Evolutionary conservation across 2,888 invertebrate genomes (phyloP).

Genomic region (Diaphora mendica): DNA sequence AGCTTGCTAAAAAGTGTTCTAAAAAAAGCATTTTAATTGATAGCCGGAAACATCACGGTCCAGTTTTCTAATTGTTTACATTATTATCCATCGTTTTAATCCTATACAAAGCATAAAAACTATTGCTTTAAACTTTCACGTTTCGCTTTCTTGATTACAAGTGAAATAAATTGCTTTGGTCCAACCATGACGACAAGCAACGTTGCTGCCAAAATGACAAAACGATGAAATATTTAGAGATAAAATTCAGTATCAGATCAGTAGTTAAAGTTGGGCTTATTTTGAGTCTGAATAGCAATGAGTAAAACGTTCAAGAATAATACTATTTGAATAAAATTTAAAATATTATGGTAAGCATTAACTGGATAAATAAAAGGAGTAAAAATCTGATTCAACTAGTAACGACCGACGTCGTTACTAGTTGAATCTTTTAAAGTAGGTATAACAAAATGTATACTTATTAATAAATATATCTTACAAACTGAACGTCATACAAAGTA

Average conservation of each 20-base stretch:
- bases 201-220: background rate
- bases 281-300: too few species aligned
- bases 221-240: background rate
- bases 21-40: constrained; percentile 5
- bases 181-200: background rate
- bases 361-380: too few species aligned
- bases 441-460: constrained; percentile 7
- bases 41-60: constrained; percentile 10
- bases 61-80: constrained; percentile 15
- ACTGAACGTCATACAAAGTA: constrained; percentile 31
- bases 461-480: constrained; percentile 20
- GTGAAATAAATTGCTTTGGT: constrained; percentile 5
- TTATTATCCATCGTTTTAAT: constrained; percentile 4
- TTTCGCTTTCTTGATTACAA: constrained; percentile 15
- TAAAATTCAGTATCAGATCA: background rate
- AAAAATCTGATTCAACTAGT: too few species aligned
- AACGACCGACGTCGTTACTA: too few species aligned
- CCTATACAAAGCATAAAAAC: constrained; percentile 14
- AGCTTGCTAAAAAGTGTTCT: background rate
- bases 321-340: too few species aligned
- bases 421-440: too few species aligned
- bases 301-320: too few species aligned
- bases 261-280: background rate
- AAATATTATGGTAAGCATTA: too few species aligned
- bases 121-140: constrained; percentile 15